Conservation (phyloP, 2,888 invertebrate species). For the Amphiduros pacificus region DNA sequence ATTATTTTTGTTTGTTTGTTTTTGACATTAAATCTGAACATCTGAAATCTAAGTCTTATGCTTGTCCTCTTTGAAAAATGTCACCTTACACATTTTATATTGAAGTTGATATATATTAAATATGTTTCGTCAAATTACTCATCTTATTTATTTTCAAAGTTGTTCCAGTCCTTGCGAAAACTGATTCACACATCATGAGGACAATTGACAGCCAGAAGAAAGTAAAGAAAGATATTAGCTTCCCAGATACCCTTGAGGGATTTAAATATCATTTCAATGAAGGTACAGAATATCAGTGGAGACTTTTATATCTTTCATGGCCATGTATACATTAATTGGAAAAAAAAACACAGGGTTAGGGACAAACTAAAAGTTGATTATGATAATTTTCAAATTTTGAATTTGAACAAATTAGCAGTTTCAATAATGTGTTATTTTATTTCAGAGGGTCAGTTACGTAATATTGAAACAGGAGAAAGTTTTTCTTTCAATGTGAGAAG, state of each 20-base stretch:
- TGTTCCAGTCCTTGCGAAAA: no score
- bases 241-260: slow-evolving; percentile 12
- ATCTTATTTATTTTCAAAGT: no score
- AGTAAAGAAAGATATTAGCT: not conserved
- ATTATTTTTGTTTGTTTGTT: no score
- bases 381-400: not conserved
- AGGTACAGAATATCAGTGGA: not conserved
- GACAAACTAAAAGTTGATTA: not conserved
- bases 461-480: slow-evolving; percentile 65
- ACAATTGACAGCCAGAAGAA: not conserved
- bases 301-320: not conserved
- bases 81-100: no score
- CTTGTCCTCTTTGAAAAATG: no score
- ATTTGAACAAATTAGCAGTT: not conserved
- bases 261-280: slow-evolving; percentile 18
- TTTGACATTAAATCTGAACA: no score
- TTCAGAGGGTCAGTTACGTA: slow-evolving; percentile 69
- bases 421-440: not conserved
- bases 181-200: not conserved
- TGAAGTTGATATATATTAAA: no score
- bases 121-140: no score
- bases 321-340: not conserved
- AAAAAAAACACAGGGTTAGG: not conserved
- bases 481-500: slow-evolving; percentile 71
- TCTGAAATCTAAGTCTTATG: no score